phyloP scores from a whole-genome alignment of 2,888 invertebrate species.

The Tanypteryx hageni region DNA sequence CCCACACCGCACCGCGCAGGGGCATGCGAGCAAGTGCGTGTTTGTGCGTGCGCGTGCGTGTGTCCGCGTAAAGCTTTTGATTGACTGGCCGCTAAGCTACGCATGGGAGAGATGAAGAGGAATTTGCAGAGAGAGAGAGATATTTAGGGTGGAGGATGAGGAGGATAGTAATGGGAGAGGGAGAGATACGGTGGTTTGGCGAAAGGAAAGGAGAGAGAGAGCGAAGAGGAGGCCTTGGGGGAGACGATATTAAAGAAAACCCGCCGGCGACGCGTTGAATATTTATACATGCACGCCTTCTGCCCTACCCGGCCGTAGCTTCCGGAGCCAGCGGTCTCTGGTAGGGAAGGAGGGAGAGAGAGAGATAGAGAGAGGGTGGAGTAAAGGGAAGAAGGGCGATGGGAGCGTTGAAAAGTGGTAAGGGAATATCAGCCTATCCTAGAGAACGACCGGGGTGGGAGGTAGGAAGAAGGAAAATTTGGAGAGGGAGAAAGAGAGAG shows the following conservation, averaged over 20 bases:
- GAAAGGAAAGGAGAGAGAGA: not conserved
- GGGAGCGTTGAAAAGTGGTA: conserved; percentile 47
- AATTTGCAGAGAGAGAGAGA: too few relatives aligned
- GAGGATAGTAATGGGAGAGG: not conserved
- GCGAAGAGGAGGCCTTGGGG: not conserved
- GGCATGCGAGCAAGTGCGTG: too few relatives aligned
- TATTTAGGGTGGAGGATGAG: not conserved
- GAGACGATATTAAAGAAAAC: conserved; percentile 20
- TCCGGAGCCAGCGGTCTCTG: not conserved
- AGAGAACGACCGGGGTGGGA: too few relatives aligned
- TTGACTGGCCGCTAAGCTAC: too few relatives aligned
- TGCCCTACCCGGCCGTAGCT: conserved; percentile 10
- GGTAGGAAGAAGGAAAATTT: too few relatives aligned
- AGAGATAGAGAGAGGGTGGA: too few relatives aligned
- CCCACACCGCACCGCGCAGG: too few relatives aligned
- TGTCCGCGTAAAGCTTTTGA: too few relatives aligned
- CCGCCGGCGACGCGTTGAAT: conserved; percentile 21
- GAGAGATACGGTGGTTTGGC: not conserved
- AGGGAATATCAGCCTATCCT: not conserved
- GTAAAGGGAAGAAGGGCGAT: not conserved
- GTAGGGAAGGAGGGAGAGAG: not conserved
- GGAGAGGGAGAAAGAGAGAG: too few relatives aligned
- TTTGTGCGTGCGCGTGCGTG: too few relatives aligned
- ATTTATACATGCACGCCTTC: conserved; percentile 31
- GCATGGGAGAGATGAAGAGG: too few relatives aligned